A percentile compares a stretch with the other conserved stretches of the same genome.
Conservation (phyloP, 2,797 vertebrate species). For the Hylomyscus alleni region DNA sequence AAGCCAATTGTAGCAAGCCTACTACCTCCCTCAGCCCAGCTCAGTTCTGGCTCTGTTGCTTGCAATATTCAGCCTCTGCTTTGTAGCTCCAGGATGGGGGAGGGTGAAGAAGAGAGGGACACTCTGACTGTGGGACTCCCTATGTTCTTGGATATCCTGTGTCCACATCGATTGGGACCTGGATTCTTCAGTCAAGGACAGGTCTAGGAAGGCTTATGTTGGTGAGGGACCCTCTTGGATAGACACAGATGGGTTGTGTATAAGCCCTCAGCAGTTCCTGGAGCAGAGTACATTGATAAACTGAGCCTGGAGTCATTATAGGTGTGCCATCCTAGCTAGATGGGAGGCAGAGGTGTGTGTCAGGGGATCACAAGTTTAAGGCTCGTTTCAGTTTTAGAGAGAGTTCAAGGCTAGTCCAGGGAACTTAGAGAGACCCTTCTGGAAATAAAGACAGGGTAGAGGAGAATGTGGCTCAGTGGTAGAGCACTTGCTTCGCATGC, state of each 20-base stretch:
- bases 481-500: background rate
- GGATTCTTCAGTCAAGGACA: background rate
- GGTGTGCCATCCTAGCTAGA: background rate
- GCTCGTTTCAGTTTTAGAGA: background rate
- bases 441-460: background rate
- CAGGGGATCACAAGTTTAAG: background rate
- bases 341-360: background rate
- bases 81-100: background rate
- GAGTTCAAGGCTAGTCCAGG: background rate
- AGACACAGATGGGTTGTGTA: background rate
- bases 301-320: background rate
- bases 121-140: background rate
- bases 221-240: background rate
- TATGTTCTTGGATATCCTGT: background rate
- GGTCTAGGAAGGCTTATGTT: background rate
- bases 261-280: background rate
- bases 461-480: background rate
- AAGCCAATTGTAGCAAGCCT: background rate
- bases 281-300: background rate
- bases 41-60: background rate
- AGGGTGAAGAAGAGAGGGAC: background rate
- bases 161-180: fast-evolving
- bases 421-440: background rate
- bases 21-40: background rate
- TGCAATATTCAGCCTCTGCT: background rate